Percentiles rank a stretch among this genome's conserved stretches.
Conservation (phyloP, 1,140 invertebrate genomes). For the Marisa cornuarietis region DNA sequence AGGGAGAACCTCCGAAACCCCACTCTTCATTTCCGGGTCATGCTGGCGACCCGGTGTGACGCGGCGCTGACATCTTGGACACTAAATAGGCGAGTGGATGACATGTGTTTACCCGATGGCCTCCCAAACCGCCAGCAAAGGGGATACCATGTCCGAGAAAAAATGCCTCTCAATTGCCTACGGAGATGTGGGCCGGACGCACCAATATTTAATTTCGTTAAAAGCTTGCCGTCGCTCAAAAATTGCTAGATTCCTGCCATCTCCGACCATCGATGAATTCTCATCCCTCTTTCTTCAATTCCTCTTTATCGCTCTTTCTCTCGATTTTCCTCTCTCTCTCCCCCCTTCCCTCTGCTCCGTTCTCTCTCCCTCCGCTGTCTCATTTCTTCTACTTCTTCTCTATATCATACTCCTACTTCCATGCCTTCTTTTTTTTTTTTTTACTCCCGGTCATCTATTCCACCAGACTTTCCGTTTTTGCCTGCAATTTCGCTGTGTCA, state of each 20-base stretch:
- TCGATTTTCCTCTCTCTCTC: too few relatives aligned
- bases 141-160: conserved; percentile 20
- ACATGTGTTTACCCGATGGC: conserved; percentile 26
- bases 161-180: conserved; percentile 17
- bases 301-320: too few relatives aligned
- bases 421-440: too few relatives aligned
- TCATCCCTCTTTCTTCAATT: neutral
- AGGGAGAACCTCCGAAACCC: conserved; percentile 1
- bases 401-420: neutral
- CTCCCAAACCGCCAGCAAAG: conserved; percentile 12
- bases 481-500: too few relatives aligned
- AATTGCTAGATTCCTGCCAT: neutral
- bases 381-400: neutral
- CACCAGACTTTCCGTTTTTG: too few relatives aligned
- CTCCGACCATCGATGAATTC: neutral
- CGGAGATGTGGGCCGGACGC: conserved; percentile 7
- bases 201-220: conserved; percentile 25
- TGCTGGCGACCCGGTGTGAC: conserved; percentile 17
- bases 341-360: neutral
- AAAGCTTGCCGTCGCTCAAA: conserved; percentile 7
- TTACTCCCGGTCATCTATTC: too few relatives aligned
- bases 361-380: neutral
- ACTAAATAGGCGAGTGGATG: conserved; percentile 24
- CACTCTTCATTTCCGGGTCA: conserved; percentile 27
- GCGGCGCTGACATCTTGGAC: conserved; percentile 23